A percentile compares a stretch with the other conserved stretches of the same genome.
Conservation (phyloP, 1,140 invertebrate species). For the Stegodyphus dumicola region DNA sequence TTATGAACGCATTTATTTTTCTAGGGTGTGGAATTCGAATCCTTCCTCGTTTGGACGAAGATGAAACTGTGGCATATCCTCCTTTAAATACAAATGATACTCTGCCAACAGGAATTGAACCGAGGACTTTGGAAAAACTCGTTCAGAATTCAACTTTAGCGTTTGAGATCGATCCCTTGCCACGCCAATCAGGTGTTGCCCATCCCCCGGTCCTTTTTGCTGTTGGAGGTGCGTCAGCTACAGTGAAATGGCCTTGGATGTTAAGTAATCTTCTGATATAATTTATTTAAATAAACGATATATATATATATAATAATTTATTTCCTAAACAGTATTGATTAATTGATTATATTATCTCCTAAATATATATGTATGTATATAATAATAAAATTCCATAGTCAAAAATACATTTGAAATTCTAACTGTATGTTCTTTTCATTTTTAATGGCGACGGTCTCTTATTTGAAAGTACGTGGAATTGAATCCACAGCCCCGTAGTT, state of each 20-base stretch:
- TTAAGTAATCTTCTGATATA: conserved; percentile 10
- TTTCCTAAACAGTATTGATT: no score
- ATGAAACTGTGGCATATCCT: neutral
- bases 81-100: neutral
- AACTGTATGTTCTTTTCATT: no score
- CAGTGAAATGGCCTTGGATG: conserved; percentile 46
- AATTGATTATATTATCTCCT: no score
- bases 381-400: no score
- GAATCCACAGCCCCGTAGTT: no score
- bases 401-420: no score
- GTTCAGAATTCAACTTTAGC: neutral
- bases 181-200: neutral
- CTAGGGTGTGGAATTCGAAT: no score
- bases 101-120: neutral
- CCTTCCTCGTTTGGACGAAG: neutral
- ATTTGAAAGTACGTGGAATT: no score
- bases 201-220: neutral
- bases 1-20: no score
- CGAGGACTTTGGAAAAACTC: neutral
- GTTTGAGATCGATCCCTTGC: neutral
- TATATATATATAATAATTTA: neutral
- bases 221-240: neutral
- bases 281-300: neutral
- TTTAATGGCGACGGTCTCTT: no score
- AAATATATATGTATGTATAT: no score